Percentiles rank a stretch among this genome's conserved stretches.
These are phyloP conservation scores for Aselliscus stoliczkanus DNA, from an alignment of 2,797 vertebrate species.

Conservation along the genomic window DNA sequence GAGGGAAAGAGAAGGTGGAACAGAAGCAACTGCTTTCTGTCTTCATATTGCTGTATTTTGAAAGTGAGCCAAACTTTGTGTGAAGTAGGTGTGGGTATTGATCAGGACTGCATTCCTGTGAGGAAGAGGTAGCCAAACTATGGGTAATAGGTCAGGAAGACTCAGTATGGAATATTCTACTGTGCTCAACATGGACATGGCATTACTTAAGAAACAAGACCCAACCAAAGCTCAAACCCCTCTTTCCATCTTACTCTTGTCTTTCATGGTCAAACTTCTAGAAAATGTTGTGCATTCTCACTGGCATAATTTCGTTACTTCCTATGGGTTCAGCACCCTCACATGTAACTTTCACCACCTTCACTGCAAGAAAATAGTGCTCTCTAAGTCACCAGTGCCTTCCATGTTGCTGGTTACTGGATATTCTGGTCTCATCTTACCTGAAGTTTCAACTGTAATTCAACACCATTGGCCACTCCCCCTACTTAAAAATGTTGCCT, in stretches of 20 bases:
- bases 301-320: neutral
- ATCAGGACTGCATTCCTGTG: neutral
- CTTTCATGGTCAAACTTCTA: neutral
- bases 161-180: neutral
- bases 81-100: neutral
- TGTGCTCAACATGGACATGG: neutral
- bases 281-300: neutral
- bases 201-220: slow-evolving; percentile 18
- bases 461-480: neutral
- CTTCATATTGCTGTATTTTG: neutral
- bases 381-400: neutral
- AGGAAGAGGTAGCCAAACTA: neutral
- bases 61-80: neutral
- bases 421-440: neutral
- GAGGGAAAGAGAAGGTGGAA: neutral
- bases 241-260: neutral
- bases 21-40: neutral
- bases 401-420: neutral
- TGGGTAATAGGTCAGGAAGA: neutral
- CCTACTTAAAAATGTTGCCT: neutral
- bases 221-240: neutral
- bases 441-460: neutral
- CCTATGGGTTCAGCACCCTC: neutral
- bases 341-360: neutral
- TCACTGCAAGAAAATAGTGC: neutral